Percentiles rank a stretch among this genome's conserved stretches.
phyloP scores from a whole-genome alignment of 2,113 vertebrate species.

The human (Homo sapiens) region DNA sequence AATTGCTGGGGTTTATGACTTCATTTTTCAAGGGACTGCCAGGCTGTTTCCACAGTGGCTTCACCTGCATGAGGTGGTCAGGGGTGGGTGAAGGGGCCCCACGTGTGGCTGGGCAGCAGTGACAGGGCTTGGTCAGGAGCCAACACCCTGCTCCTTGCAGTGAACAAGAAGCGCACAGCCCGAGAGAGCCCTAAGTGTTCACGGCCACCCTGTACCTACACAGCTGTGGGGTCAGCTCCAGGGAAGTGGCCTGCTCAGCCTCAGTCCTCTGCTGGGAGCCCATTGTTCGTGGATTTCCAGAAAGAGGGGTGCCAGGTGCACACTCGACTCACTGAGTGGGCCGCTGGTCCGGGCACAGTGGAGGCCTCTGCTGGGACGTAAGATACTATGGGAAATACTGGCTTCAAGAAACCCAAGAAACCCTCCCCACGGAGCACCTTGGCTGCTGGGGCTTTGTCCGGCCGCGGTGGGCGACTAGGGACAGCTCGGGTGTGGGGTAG shows the following conservation, averaged over 20 bases:
- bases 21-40: too few relatives aligned
- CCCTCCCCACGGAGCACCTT: constrained; percentile 73
- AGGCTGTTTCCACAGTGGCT: not conserved
- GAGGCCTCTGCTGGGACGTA: constrained; percentile 70
- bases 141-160: not conserved
- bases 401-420: constrained; percentile 76
- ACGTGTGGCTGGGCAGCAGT: not conserved
- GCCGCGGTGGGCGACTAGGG: not conserved
- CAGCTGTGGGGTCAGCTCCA: not conserved
- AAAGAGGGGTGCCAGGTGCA: not conserved
- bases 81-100: not conserved
- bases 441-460: constrained; percentile 46
- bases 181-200: rapidly evolving
- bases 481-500: not conserved
- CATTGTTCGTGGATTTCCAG: not conserved
- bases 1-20: not conserved
- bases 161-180: too few relatives aligned
- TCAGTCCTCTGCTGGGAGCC: not conserved
- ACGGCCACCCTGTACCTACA: not conserved
- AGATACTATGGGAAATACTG: constrained; percentile 71
- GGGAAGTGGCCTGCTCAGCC: not conserved
- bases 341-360: not conserved
- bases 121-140: not conserved
- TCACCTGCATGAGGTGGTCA: not conserved
- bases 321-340: not conserved